Evolutionary conservation across 2,113 vertebrate species (phyloP), one percentile per base, ranked within the genome.

Genomic region (Lagenorhynchus albirostris): DNA sequence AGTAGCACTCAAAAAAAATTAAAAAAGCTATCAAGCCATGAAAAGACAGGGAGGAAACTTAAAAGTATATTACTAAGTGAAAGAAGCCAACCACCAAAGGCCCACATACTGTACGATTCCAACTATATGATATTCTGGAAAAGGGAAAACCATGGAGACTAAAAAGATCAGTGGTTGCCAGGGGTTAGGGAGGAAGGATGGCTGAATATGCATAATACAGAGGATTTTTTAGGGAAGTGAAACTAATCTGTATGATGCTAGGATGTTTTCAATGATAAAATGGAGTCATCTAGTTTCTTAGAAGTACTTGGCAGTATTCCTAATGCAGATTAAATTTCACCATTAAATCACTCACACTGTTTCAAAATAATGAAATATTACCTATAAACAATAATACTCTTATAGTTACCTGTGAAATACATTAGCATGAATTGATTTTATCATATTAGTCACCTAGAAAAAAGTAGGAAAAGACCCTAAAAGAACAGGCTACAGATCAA

Each of bases 361-460:
- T 89, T 95, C n/a, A 95, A 96, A 82, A 93, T 73, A 86, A 70
- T 93, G 23, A 97, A 83, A 73, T 79, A 53, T 76, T 79, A 53
- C 33, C 23, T 93, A 41, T 71, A 81, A 95, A 68, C 38, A 84
- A 68, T 92, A 74, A 80, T 68, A 76, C 20, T 71, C 20, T 89
- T 82, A 93, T 55, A 96, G 85, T 20, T 63, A 89, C 83, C 62
- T 94, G 41, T 81, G 67, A 96, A 96, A 97, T 67, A 93, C 29
- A 94, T 77, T 50, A 82, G 8, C 47, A 83, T 14, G 81, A 92
- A 73, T 10, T 62, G 31, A 92, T 41, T 88, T 80, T 76, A 68
- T 38, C 50, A 71, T 33, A 92, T 53, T 81, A 71, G 67, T 26
- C 11, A 82, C 50, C 65, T 73, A 91, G 25, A 68, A 91, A 92